A percentile compares a stretch with the other conserved stretches of the same genome.
phyloP scores from a whole-genome alignment of 2,797 vertebrate species.

The Dendrocincla fuliginosa region DNA sequence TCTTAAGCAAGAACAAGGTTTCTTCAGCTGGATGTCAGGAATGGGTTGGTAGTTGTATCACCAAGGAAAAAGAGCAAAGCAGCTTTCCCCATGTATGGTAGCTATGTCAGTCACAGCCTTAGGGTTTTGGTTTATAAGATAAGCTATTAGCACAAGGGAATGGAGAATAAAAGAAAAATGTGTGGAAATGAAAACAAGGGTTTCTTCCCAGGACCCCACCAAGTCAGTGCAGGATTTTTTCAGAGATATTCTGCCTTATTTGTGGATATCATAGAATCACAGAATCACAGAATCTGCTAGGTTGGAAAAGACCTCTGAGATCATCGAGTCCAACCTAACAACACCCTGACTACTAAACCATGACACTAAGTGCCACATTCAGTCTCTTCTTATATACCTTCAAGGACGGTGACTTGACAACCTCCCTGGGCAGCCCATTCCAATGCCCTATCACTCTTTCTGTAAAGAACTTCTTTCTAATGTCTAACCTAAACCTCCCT shows the following conservation, averaged over 20 bases:
- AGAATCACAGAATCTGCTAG: no score
- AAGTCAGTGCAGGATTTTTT: background rate
- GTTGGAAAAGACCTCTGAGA: no score
- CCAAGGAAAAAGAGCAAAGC: background rate
- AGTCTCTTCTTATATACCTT: no score
- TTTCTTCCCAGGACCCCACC: background rate
- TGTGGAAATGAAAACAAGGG: slow-evolving; percentile 5
- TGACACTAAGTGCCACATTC: no score
- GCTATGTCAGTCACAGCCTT: background rate
- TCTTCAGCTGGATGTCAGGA: background rate
- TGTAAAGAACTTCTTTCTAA: no score
- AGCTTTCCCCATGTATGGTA: background rate
- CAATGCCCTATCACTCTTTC: no score
- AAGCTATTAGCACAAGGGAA: background rate
- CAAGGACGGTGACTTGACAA: no score
- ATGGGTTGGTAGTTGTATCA: background rate
- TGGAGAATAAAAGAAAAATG: background rate
- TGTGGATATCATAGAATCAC: background rate
- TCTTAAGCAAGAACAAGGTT: background rate
- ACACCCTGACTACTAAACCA: no score
- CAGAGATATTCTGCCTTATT: background rate
- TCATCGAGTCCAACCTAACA: no score
- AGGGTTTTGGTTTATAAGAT: background rate
- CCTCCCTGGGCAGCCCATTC: no score
- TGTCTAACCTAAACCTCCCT: no score